Evolutionary conservation across 1,140 invertebrate genomes (phyloP), one percentile per base, ranked within the genome.

Genomic region (Sipha flava): DNA sequence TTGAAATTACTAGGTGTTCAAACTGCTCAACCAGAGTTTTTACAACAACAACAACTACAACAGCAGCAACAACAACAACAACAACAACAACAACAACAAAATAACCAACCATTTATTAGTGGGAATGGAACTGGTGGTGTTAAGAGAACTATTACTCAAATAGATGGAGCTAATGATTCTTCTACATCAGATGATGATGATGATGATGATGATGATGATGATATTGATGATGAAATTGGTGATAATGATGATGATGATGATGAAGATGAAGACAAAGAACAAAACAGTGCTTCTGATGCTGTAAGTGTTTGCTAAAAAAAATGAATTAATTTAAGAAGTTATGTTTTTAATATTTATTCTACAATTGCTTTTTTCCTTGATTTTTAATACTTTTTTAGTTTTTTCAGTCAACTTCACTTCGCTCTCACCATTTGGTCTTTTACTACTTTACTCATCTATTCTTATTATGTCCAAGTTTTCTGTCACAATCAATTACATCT

Each of bases 161-260:
- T 87, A 29, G 86, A 87, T 82, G 86, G 86, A 54, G 64, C 83
- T 31, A 81, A 84, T 79, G 86, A 87, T 79, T 84, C 85, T 14
- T 83, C 84, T 84, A 91, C 92, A 18, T 92, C 90, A 4, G 92
- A 92, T 79, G 92, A 92, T 54, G 92, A 93, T 81, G 92, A 91
- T 54, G 88, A 89, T 79, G 88, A 87, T 83, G 92, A 92, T 85
- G 91, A 92, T 80, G 89, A 91, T 82, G 88, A 90, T 66, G 87
- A 87, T 57, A 91, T 92, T 79, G 89, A 93, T 79, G 91, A 93
- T 82, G 91, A 93, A 70, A 91, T 94, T 82, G 90, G 92, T 81
- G 91, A 93, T 81, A 91, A 90, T 37, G 92, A 92, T 80, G 89
- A 90, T 52, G 88, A 89, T 80, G 87, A 92, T 62, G 91, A 91